Conservation (phyloP, 1,140 invertebrate species). For the Paracyclopina nana region DNA sequence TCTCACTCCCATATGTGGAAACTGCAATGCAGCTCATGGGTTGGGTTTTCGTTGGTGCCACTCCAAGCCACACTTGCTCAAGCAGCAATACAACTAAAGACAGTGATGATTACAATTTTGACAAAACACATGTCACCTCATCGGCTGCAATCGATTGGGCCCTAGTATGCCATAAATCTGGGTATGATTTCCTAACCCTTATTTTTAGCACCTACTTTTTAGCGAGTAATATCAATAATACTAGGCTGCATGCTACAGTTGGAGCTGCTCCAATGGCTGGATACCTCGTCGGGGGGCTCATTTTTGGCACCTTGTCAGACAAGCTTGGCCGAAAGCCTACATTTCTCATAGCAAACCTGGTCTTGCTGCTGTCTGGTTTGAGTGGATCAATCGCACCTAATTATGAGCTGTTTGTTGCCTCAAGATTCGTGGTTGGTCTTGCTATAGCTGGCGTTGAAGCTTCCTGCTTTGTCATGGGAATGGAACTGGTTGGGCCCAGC, state of each 20-base stretch:
- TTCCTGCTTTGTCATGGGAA: conserved; percentile 15
- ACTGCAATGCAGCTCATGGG: conserved; percentile 16
- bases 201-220: no score
- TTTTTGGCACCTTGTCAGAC: conserved; percentile 11
- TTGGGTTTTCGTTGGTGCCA: conserved; percentile 14
- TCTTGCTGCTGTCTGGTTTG: background rate
- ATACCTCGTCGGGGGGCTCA: conserved; percentile 8
- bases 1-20: conserved; percentile 10
- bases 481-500: conserved; percentile 14
- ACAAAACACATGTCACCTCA: background rate
- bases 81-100: no score
- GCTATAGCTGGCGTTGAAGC: conserved; percentile 15
- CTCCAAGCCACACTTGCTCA: conserved; percentile 2
- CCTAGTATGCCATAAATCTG: background rate
- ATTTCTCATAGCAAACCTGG: conserved; percentile 3
- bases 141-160: background rate
- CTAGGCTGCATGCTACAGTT: conserved; percentile 1
- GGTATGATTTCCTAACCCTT: background rate
- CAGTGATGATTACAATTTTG: background rate
- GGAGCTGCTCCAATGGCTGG: conserved; percentile 13
- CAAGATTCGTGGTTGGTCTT: conserved; percentile 4
- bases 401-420: background rate
- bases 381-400: background rate
- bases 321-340: conserved; percentile 15
- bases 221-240: background rate